These are phyloP conservation scores for Danio aesculapii DNA, from an alignment of 2,797 vertebrate genomes.

Conservation along the genomic window DNA sequence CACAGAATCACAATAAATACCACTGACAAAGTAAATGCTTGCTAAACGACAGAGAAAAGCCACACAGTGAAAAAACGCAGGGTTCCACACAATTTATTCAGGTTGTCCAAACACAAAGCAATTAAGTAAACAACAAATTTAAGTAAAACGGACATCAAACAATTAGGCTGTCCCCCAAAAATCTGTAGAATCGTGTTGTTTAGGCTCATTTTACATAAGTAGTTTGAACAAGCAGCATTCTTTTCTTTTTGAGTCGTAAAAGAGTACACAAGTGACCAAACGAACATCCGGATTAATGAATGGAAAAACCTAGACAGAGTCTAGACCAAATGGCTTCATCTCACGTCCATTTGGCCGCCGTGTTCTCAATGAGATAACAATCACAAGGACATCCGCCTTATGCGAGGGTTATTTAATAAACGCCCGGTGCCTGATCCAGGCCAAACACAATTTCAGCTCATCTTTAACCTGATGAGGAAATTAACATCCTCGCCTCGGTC, in stretches of 20 bases:
- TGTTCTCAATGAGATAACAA: slow-evolving; percentile 31
- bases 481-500: slow-evolving; percentile 72
- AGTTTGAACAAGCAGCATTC: too few species aligned
- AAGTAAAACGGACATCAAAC: too few species aligned
- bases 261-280: slow-evolving; percentile 2
- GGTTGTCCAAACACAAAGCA: too few species aligned
- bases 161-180: too few species aligned
- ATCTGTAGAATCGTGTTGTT: too few species aligned
- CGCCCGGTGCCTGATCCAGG: neutral
- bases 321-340: neutral
- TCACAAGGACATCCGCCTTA: slow-evolving; percentile 45
- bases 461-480: slow-evolving; percentile 78
- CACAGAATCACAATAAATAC: neutral
- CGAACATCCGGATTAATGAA: neutral
- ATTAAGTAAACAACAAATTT: too few species aligned
- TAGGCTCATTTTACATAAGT: too few species aligned
- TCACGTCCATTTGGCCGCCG: neutral
- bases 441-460: slow-evolving; percentile 62
- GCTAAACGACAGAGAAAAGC: neutral
- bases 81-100: too few species aligned
- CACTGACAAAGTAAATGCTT: neutral
- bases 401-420: slow-evolving; percentile 55
- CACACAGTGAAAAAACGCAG: too few species aligned
- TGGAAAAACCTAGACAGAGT: neutral
- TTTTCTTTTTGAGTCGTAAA: neutral